Evolutionary conservation across 1,140 invertebrate genomes (phyloP).

Genomic region (Lordiphosa collinella): DNA sequence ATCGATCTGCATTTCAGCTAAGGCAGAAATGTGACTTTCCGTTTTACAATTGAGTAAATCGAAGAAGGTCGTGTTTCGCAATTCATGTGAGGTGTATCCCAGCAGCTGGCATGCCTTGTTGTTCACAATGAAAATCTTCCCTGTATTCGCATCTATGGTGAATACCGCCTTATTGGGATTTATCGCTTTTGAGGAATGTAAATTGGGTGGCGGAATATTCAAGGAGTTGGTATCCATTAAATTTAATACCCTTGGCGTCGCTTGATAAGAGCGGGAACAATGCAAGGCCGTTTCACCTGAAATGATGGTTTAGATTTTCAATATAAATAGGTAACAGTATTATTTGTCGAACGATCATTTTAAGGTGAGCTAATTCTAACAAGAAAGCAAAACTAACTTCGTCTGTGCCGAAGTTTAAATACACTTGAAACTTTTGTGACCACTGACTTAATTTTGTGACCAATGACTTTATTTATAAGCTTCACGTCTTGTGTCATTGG

Average conservation of each 20-base stretch:
- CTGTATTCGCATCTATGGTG: conserved; percentile 81
- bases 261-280: conserved; percentile 9
- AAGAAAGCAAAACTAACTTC: too few species aligned
- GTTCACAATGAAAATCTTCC: conserved; percentile 85
- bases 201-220: conserved; percentile 35
- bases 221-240: conserved; percentile 34
- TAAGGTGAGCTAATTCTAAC: too few species aligned
- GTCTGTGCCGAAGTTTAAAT: too few species aligned
- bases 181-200: conserved; percentile 68
- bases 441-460: too few species aligned
- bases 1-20: conserved; percentile 82
- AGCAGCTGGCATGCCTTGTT: conserved; percentile 82
- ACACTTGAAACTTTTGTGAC: too few species aligned
- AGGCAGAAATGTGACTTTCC: conserved; percentile 81
- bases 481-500: too few species aligned
- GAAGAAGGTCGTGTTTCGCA: conserved; percentile 81
- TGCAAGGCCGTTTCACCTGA: conserved; percentile 22
- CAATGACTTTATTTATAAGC: too few species aligned
- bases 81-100: conserved; percentile 82
- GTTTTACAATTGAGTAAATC: conserved; percentile 82
- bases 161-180: conserved; percentile 82
- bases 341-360: too few species aligned
- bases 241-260: conserved; percentile 23
- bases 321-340: too few species aligned
- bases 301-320: background rate